A percentile compares a stretch with the other conserved stretches of the same genome.
These are phyloP conservation scores for Drosophila falleni DNA, from an alignment of 2,888 invertebrate species.

Conservation along the genomic window DNA sequence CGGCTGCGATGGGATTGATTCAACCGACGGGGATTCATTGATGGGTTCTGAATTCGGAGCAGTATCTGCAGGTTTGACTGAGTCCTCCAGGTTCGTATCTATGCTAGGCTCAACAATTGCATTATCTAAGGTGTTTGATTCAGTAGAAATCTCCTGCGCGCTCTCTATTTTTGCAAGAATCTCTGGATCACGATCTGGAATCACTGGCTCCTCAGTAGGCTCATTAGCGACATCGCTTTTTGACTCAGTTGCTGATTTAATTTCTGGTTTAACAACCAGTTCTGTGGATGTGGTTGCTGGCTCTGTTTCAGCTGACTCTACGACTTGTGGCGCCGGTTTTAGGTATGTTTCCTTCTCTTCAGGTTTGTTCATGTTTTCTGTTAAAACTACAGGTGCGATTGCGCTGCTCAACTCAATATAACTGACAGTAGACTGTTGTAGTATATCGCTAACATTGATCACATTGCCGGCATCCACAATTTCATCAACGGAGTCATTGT, in stretches of 20 bases:
- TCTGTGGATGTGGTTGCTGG: neutral
- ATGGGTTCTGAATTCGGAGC: neutral
- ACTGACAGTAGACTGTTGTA: slow-evolving; percentile 78
- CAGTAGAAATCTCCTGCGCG: neutral
- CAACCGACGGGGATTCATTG: neutral
- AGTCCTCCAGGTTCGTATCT: neutral
- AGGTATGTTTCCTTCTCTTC: neutral
- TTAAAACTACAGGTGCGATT: slow-evolving; percentile 1
- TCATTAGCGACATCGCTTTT: neutral
- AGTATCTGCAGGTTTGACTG: neutral
- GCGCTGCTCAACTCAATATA: slow-evolving; percentile 73
- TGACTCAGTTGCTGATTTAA: neutral
- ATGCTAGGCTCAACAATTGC: too few relatives aligned
- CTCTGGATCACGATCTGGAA: neutral
- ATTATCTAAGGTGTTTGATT: neutral
- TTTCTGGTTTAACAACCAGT: neutral
- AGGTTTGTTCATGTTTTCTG: neutral
- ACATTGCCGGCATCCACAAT: slow-evolving; percentile 59
- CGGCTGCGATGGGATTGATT: neutral
- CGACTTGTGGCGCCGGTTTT: neutral
- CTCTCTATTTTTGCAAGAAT: neutral
- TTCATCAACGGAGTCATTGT: slow-evolving; percentile 1
- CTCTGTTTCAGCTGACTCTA: neutral
- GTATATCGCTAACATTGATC: slow-evolving; percentile 78
- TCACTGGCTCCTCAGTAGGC: neutral